Evolutionary conservation across 2,113 vertebrate species (phyloP).

Genomic region (Macheiramphus alcinus): DNA sequence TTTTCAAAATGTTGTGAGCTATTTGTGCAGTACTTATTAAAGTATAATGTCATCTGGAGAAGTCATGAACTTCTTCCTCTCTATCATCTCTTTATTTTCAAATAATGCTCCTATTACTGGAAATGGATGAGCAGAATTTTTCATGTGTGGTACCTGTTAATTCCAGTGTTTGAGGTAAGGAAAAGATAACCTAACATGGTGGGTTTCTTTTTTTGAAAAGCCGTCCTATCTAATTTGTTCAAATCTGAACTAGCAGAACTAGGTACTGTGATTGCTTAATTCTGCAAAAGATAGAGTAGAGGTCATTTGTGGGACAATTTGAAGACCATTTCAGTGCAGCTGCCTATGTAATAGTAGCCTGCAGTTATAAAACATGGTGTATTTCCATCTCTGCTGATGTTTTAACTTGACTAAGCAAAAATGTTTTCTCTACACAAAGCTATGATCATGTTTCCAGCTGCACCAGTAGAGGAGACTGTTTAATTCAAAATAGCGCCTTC

Average conservation of each 20-base stretch:
- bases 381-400: background rate
- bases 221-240: background rate
- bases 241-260: background rate
- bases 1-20: conserved; percentile 25
- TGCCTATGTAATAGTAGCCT: conserved; percentile 13
- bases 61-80: background rate
- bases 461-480: background rate
- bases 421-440: background rate
- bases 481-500: background rate
- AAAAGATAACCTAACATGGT: background rate
- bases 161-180: background rate
- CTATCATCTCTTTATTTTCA: background rate
- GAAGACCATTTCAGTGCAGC: background rate
- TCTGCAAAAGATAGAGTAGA: background rate
- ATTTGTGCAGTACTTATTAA: conserved; percentile 9
- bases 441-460: background rate
- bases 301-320: conserved; percentile 26
- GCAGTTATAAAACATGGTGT: background rate
- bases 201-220: background rate
- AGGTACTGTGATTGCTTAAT: background rate
- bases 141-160: background rate
- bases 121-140: background rate
- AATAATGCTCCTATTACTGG: background rate
- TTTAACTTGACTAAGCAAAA: conserved; percentile 19
- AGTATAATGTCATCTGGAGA: background rate